Evolutionary conservation across 2,888 invertebrate species (phyloP).

Genomic region (Drosophila algonquin): DNA sequence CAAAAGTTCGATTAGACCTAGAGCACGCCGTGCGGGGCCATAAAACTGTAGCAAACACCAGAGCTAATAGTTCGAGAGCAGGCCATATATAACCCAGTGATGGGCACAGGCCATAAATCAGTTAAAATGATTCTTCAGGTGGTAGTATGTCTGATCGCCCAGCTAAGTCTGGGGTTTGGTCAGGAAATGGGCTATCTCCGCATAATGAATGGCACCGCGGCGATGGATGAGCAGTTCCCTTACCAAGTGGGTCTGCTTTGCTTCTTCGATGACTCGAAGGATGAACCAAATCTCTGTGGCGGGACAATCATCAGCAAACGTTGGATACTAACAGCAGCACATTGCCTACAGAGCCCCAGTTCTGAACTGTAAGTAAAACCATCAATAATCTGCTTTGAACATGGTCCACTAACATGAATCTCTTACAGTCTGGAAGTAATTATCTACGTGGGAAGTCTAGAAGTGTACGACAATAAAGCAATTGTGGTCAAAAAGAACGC

Average conservation of each 20-base stretch:
- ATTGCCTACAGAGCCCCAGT: slow-evolving; percentile 44
- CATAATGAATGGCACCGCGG: slow-evolving; percentile 51
- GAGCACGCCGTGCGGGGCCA: slow-evolving; percentile 24
- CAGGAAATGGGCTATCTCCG: slow-evolving; percentile 37
- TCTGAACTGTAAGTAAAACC: slow-evolving; percentile 31
- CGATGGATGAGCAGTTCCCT: slow-evolving; percentile 41
- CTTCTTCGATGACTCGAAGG: slow-evolving; percentile 24
- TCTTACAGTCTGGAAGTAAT: slow-evolving; percentile 30
- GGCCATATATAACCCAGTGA: slow-evolving; percentile 45
- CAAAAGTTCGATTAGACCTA: slow-evolving; percentile 29
- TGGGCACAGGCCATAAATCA: not conserved
- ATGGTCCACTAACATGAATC: too few relatives aligned
- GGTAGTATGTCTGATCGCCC: slow-evolving; percentile 24
- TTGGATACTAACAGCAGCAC: slow-evolving; percentile 66
- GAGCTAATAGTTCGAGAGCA: not conserved
- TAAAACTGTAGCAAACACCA: slow-evolving; percentile 27
- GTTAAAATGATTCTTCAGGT: slow-evolving; percentile 38
- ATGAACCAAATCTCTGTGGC: slow-evolving; percentile 41
- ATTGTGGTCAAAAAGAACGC: slow-evolving; percentile 15
- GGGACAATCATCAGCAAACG: slow-evolving; percentile 52
- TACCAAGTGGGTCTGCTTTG: slow-evolving; percentile 51
- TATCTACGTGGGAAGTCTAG: slow-evolving; percentile 40
- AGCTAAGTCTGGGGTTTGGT: slow-evolving; percentile 5
- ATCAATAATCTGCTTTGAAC: not conserved
- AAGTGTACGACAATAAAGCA: not conserved